Evolutionary conservation across 2,888 invertebrate genomes (phyloP).

Genomic region (Cabera pusaria): DNA sequence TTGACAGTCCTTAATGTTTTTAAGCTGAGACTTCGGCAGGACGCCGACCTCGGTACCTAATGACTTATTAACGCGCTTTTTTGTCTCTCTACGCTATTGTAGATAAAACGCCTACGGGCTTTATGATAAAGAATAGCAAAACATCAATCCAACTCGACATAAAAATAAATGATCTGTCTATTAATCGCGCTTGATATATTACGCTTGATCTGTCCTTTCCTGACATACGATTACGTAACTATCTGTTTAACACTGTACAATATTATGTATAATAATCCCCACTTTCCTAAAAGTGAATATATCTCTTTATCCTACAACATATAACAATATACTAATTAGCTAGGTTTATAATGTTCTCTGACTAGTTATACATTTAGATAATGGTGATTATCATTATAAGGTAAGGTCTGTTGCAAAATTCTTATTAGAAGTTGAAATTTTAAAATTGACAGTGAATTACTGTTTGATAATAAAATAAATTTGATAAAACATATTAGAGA

Average conservation of each 20-base stretch:
- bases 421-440: constrained; percentile 26
- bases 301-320: constrained; percentile 20
- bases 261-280: constrained; percentile 27
- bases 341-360: constrained; percentile 66
- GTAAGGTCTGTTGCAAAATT: constrained; percentile 69
- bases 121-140: constrained; percentile 7
- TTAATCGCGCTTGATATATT: constrained; percentile 45
- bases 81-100: constrained; percentile 18
- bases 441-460: constrained; percentile 25
- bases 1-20: no score
- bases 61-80: constrained; percentile 18
- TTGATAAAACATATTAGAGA: constrained; percentile 22
- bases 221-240: constrained; percentile 19
- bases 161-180: constrained; percentile 21
- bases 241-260: constrained; percentile 32
- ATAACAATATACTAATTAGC: constrained; percentile 50
- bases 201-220: constrained; percentile 38
- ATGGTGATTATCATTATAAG: constrained; percentile 64
- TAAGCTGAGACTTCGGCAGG: no score
- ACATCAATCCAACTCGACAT: constrained; percentile 11
- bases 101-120: constrained; percentile 14
- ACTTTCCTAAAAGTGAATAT: constrained; percentile 15
- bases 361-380: constrained; percentile 61
- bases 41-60: constrained; percentile 12
- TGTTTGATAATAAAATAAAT: constrained; percentile 26